Evolutionary conservation across 2,888 invertebrate species (phyloP).

Genomic region (Pterostichus niger): DNA sequence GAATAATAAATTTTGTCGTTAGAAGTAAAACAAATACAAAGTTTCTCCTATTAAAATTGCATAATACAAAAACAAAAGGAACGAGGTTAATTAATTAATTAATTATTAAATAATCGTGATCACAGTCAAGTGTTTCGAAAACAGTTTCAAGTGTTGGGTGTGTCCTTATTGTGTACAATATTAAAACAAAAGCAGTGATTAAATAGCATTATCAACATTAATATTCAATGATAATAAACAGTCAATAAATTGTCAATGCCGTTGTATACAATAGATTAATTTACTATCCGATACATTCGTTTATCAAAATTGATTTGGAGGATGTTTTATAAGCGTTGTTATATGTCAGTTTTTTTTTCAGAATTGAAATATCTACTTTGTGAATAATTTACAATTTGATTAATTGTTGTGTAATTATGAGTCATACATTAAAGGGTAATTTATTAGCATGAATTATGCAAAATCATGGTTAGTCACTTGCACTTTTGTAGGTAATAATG

Average conservation of each 20-base stretch:
- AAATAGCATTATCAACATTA: slow-evolving; percentile 19
- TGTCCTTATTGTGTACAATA: slow-evolving; percentile 14
- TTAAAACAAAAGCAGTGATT: slow-evolving; percentile 40
- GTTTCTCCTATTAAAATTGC: background rate
- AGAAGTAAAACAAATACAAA: too few species aligned
- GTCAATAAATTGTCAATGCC: slow-evolving; percentile 22
- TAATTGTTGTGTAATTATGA: slow-evolving; percentile 38
- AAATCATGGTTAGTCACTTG: slow-evolving; percentile 26
- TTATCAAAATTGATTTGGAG: slow-evolving; percentile 5
- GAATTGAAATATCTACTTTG: background rate
- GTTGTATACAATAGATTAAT: slow-evolving; percentile 17
- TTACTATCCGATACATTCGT: slow-evolving; percentile 6
- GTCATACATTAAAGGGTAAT: background rate
- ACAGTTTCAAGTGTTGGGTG: slow-evolving; percentile 30
- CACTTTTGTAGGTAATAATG: background rate
- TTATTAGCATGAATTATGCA: slow-evolving; percentile 12
- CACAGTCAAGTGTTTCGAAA: slow-evolving; percentile 13
- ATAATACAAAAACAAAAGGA: slow-evolving; percentile 14
- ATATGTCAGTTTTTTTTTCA: background rate
- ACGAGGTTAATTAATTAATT: slow-evolving; percentile 21
- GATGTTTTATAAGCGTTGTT: background rate
- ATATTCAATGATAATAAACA: slow-evolving; percentile 7
- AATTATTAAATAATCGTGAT: slow-evolving; percentile 37
- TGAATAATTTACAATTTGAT: background rate
- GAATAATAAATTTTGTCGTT: too few species aligned